Evolutionary conservation across 2,888 invertebrate species (phyloP), one percentile per base, ranked within the genome.

Genomic region (Hirtodrosophila histrioides): DNA sequence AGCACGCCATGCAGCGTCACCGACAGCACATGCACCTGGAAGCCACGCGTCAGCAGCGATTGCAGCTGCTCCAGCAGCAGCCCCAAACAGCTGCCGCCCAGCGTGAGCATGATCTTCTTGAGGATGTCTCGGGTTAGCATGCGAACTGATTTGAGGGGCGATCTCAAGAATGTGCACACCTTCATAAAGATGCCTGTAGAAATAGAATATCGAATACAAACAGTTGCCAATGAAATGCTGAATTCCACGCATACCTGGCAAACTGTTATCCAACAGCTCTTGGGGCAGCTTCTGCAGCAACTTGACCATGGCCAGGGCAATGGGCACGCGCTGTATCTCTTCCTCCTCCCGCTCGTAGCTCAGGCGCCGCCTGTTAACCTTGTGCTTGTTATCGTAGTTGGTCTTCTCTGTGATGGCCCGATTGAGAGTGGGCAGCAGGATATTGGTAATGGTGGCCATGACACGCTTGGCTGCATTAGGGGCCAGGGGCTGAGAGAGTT

Each of bases 291-390:
- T 95, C 88, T 98, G 97, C 72, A 99, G 92, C 17, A 99, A 91
- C 90, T 98, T 98, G 0, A 99, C 97, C 55, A 98, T 93, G 0
- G 99, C 98, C 55, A 99, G 92, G 0, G 98, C 98, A 63, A 99
- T 95, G 0, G 99, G 99, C 6, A 99, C 96, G 46, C 97, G 93
- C 69, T 96, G 92, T 79, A 98, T 94, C 88, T 99, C 98, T 71
- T 98, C 97, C 85, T 96, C 95, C 89, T 99, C 98, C n/a, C 95
- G 94, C 80, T 95, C 95, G 7, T 93, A 91, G 23, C 94, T 93
- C 2, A 93, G 93, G 33, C 93, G 94, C 56, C 94, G 95, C 2
- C 95, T 94, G 88, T 96, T 96, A 0, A 95, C 91, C 87, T 97
- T 97, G 89, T 97, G 97, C 9, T 95, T 95, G 31, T 92, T 93